Evolutionary conservation across 2,888 invertebrate species (phyloP).

Genomic region (Syritta pipiens): DNA sequence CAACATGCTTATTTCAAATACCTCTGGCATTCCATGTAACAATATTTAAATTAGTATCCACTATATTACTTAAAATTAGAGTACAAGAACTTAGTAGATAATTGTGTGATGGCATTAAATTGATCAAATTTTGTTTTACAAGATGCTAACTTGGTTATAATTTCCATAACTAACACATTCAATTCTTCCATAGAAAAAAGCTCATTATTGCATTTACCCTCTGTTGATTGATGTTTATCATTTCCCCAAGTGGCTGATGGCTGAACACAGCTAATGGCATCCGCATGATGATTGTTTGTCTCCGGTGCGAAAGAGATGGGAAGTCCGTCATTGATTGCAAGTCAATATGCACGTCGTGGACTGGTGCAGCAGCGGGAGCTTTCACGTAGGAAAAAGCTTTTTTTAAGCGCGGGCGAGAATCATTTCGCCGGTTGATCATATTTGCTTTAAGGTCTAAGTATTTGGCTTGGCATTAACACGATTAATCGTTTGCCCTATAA

Average conservation of each 20-base stretch:
- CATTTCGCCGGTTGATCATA: too few species aligned
- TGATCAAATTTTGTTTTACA: conserved; percentile 2
- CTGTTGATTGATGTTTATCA: too few species aligned
- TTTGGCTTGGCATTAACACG: too few species aligned
- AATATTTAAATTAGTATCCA: too few species aligned
- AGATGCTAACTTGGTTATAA: conserved; percentile 1
- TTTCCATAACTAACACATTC: conserved; percentile 4
- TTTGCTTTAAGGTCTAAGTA: too few species aligned
- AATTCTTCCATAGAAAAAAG: background rate
- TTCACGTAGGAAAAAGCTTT: too few species aligned
- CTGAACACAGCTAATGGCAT: background rate
- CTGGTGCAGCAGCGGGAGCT: background rate
- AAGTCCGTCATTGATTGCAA: background rate
- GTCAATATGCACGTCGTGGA: background rate
- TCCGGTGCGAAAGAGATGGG: background rate
- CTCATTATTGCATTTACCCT: background rate
- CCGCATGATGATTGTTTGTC: background rate
- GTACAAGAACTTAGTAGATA: too few species aligned
- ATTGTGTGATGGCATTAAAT: background rate
- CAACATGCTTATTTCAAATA: background rate
- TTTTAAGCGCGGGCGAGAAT: too few species aligned
- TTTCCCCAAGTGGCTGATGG: too few species aligned
- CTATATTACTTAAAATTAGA: too few species aligned
- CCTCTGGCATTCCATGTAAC: too few species aligned
- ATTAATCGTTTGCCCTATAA: too few species aligned